Evolutionary conservation across 92 coral and sea anemone genomes (phyloP).

Genomic region (Phenganax stokvisi): DNA sequence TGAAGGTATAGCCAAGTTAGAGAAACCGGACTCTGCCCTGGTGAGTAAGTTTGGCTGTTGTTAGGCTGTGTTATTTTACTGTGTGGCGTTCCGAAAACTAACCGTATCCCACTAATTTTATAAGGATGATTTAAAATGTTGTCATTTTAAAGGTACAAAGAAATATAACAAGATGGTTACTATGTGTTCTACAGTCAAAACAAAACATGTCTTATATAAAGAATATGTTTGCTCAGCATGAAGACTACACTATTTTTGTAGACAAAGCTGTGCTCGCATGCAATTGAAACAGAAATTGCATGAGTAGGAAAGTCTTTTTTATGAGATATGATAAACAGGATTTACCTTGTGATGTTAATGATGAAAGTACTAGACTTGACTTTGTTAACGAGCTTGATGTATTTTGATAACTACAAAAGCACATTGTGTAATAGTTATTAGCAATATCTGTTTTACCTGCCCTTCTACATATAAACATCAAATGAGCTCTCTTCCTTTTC

Average conservation of each 20-base stretch:
- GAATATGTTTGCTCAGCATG: not conserved
- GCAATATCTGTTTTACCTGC: no score
- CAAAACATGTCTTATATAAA: not conserved
- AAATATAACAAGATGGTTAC: not conserved
- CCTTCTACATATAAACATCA: no score
- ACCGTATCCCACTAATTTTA: no score
- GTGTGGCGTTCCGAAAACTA: not conserved
- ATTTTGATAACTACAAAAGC: no score
- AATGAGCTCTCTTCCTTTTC: not conserved
- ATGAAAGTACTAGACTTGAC: no score
- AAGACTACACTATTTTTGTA: not conserved
- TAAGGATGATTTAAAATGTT: no score
- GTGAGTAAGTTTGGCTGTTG: conserved; percentile 10
- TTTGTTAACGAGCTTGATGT: no score
- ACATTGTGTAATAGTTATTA: no score
- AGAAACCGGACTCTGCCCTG: conserved; percentile 54
- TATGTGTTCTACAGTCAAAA: not conserved
- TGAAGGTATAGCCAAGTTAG: conserved; percentile 89
- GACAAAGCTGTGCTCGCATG: no score
- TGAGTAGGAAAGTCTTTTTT: not conserved
- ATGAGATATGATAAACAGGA: no score
- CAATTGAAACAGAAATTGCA: not conserved
- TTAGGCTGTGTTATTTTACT: conserved; percentile 12
- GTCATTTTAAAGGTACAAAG: no score
- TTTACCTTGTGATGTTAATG: no score